phyloP scores from a whole-genome alignment of 2,113 vertebrate genomes.

The Peromyscus polionotus region DNA sequence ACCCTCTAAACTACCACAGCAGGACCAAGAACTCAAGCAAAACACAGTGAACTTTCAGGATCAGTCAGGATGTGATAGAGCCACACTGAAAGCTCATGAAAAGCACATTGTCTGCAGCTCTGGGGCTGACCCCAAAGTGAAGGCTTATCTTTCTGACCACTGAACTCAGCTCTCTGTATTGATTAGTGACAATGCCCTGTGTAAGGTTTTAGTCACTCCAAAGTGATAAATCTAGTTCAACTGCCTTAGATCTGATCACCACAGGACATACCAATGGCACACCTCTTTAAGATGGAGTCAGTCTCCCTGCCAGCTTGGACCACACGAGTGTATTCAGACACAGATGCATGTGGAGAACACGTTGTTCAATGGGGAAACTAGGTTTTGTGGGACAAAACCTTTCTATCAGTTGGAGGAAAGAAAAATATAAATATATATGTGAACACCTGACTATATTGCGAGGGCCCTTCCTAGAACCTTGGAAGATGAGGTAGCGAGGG shows the following conservation, averaged over 20 bases:
- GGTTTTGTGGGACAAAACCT: neutral
- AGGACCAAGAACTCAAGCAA: neutral
- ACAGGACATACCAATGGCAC: neutral
- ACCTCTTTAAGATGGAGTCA: neutral
- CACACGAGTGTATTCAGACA: neutral
- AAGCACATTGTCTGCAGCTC: neutral
- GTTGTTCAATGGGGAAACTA: neutral
- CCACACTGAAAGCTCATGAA: neutral
- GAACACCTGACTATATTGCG: neutral
- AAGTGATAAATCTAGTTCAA: neutral
- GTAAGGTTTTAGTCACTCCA: neutral
- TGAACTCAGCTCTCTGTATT: neutral
- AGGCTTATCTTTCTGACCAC: neutral
- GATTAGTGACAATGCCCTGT: neutral
- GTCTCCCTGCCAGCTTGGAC: neutral
- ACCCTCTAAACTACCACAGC: neutral
- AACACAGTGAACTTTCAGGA: neutral
- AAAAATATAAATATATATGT: neutral
- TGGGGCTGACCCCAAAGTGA: neutral
- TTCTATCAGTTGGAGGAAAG: neutral
- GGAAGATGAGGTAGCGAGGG: neutral
- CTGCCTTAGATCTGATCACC: neutral
- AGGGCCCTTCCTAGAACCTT: too few species aligned
- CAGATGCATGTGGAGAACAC: neutral
- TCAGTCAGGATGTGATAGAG: neutral